Evolutionary conservation across 1,140 invertebrate genomes (phyloP).

Genomic region (Delia radicum): DNA sequence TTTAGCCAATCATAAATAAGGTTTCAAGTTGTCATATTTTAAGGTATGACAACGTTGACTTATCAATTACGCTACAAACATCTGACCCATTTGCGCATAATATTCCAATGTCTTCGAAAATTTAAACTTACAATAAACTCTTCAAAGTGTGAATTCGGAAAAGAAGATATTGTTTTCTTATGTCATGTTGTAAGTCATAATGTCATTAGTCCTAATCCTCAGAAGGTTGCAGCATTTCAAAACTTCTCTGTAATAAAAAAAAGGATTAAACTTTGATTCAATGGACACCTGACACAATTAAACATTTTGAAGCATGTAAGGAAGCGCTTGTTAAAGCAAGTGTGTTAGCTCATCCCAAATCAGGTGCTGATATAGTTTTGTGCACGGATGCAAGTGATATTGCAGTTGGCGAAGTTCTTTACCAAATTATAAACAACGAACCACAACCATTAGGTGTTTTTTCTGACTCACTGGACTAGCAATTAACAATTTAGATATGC

Average conservation of each 20-base stretch:
- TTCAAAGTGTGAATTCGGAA: too few relatives aligned
- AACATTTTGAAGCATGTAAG: conserved; percentile 42
- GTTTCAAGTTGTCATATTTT: too few relatives aligned
- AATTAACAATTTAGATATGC: conserved; percentile 13
- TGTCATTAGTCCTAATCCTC: too few relatives aligned
- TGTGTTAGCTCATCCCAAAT: conserved; percentile 30
- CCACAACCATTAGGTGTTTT: neutral
- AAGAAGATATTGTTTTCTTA: too few relatives aligned
- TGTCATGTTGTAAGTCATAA: too few relatives aligned
- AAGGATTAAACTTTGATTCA: conserved; percentile 14
- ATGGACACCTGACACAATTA: conserved; percentile 20
- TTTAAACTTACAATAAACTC: too few relatives aligned
- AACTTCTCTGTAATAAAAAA: neutral
- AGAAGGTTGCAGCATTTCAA: neutral
- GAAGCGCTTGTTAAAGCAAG: conserved; percentile 29
- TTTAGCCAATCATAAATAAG: too few relatives aligned
- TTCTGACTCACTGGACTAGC: too few relatives aligned
- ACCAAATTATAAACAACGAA: conserved; percentile 29
- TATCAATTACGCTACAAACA: too few relatives aligned
- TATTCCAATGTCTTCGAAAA: too few relatives aligned
- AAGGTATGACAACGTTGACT: too few relatives aligned
- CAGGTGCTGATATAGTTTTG: conserved; percentile 25
- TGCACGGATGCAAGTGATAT: conserved; percentile 36
- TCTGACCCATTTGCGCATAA: too few relatives aligned
- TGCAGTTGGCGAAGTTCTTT: conserved; percentile 36